Conservation (phyloP, 2,888 invertebrate genomes). For the Pseudococcus viburni region DNA sequence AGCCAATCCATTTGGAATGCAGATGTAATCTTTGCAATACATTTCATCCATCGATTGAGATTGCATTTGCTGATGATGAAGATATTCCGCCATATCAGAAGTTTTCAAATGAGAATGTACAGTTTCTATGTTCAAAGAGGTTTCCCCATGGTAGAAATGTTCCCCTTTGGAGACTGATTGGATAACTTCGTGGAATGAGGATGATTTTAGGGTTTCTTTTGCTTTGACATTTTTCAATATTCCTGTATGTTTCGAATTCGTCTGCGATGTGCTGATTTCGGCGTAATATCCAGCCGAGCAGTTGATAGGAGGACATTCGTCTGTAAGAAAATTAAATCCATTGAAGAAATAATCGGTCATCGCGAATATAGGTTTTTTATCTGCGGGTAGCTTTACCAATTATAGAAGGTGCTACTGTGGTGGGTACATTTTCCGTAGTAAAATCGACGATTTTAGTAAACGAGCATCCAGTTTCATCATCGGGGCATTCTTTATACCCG, state of each 20-base stretch:
- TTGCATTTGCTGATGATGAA: constrained; percentile 48
- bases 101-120: constrained; percentile 39
- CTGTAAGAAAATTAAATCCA: constrained; percentile 4
- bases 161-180: neutral
- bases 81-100: neutral
- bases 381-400: constrained; percentile 4
- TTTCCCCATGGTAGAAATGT: neutral
- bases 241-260: neutral
- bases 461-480: constrained; percentile 82
- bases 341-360: neutral
- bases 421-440: neutral
- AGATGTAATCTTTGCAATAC: constrained; percentile 8
- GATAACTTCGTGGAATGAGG: constrained; percentile 26
- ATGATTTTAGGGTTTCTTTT: constrained; percentile 7
- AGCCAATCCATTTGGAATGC: constrained; percentile 5
- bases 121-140: constrained; percentile 4
- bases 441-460: constrained; percentile 1
- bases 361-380: neutral
- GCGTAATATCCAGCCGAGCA: neutral
- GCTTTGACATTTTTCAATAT: constrained; percentile 52
- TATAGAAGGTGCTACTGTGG: neutral
- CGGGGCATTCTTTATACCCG: constrained; percentile 85
- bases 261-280: neutral
- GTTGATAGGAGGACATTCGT: constrained; percentile 29
- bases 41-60: neutral